Conservation (phyloP, 2,888 invertebrate species). For the Lamellibrachia satsuma region DNA sequence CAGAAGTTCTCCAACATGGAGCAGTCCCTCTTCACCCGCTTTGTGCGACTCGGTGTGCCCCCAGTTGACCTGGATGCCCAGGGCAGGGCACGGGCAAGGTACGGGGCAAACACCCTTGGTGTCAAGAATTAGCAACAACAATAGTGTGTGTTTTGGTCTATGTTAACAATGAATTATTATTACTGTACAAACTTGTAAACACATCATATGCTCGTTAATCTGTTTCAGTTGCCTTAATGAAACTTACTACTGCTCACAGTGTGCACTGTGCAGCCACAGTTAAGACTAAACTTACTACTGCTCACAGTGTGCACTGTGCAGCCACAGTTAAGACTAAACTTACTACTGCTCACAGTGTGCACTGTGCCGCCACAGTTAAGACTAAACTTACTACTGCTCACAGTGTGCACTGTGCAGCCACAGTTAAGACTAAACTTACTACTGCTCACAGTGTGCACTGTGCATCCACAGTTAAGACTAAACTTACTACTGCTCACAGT, state of each 20-base stretch:
- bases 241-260: neutral
- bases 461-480: too few species aligned
- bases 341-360: too few species aligned
- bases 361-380: too few species aligned
- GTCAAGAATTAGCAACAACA: neutral
- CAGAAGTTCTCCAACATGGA: constrained; percentile 99
- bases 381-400: too few species aligned
- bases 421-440: too few species aligned
- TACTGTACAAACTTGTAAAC: neutral
- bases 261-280: neutral
- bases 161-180: too few species aligned
- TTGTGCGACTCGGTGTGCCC: constrained; percentile 95
- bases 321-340: too few species aligned
- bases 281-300: too few species aligned
- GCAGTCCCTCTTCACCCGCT: constrained; percentile 94
- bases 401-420: too few species aligned
- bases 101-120: neutral
- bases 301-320: too few species aligned
- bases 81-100: constrained; percentile 74
- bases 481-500: too few species aligned
- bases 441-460: too few species aligned
- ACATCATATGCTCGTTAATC: neutral
- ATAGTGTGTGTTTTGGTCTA: neutral
- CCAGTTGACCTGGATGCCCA: constrained; percentile 97
- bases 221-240: neutral